Percentiles rank a stretch among this genome's conserved stretches.
Evolutionary conservation across 2,113 vertebrate species (phyloP).

Genomic region (Centropus unirufus): DNA sequence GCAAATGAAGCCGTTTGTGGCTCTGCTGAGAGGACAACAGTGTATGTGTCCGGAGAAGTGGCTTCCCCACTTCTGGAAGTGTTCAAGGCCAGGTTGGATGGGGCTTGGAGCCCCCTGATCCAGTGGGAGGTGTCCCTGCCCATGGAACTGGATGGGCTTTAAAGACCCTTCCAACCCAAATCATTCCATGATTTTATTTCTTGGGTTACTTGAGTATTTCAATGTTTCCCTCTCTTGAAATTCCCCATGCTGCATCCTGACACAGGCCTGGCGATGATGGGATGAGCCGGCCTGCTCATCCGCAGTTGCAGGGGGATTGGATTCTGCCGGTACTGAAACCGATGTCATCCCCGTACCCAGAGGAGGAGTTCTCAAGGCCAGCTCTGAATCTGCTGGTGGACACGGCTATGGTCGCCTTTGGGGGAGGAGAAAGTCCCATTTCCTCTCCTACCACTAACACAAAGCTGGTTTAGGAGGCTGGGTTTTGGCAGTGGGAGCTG

Average conservation of each 20-base stretch:
- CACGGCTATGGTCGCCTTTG: background rate
- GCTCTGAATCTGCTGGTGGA: background rate
- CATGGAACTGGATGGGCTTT: too few relatives aligned
- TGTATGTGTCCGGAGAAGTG: background rate
- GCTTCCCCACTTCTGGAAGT: too few relatives aligned
- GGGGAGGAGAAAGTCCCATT: background rate
- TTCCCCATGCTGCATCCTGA: background rate
- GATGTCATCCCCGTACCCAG: background rate
- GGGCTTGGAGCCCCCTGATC: too few relatives aligned
- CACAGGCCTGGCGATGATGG: fast-evolving
- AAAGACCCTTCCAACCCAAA: too few relatives aligned
- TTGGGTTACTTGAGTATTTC: background rate
- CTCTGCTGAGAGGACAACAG: background rate
- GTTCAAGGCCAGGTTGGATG: too few relatives aligned
- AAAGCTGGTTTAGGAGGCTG: background rate
- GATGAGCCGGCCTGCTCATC: fast-evolving
- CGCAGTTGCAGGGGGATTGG: background rate
- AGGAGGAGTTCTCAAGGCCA: background rate
- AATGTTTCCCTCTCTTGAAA: background rate
- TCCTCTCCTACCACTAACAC: background rate
- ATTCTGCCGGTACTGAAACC: background rate
- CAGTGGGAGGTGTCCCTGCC: too few relatives aligned
- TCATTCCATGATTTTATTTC: background rate
- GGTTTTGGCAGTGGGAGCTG: background rate
- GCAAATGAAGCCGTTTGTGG: background rate